Evolutionary conservation across 1,140 invertebrate species (phyloP).

Genomic region (Ceratosolen fusciceps): DNA sequence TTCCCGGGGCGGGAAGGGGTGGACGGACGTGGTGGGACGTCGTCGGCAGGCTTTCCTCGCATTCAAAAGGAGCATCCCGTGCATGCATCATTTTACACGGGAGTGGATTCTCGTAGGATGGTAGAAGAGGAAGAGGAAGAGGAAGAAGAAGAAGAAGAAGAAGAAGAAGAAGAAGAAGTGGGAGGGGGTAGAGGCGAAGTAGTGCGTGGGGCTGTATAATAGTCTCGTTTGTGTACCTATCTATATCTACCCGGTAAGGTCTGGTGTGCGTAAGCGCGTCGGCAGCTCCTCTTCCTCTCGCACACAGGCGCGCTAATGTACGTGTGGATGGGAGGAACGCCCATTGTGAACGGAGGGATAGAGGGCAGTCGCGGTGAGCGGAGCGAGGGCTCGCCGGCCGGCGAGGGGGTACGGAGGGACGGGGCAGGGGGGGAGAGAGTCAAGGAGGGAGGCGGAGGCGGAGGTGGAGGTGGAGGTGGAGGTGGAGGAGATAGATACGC

Average conservation of each 20-base stretch:
- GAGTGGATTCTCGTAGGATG: not conserved
- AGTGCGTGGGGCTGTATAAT: slow-evolving; percentile 28
- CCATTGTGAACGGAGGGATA: slow-evolving; percentile 25
- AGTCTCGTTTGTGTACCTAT: slow-evolving; percentile 34
- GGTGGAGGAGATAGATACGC: not conserved
- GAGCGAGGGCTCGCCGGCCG: not conserved
- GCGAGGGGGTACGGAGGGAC: too few species aligned
- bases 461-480: not conserved
- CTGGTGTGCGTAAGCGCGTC: slow-evolving; percentile 10
- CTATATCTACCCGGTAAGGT: not conserved
- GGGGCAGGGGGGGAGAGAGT: too few species aligned
- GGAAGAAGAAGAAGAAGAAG: not conserved
- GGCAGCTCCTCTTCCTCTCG: slow-evolving; percentile 15
- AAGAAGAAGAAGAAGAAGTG: not conserved
- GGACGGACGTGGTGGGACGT: not conserved
- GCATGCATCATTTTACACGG: not conserved
- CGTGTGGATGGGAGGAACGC: slow-evolving; percentile 27
- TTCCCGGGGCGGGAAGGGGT: not conserved
- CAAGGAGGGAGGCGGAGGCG: not conserved
- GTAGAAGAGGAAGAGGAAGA: not conserved
- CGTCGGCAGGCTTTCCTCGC: not conserved
- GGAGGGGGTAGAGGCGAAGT: not conserved
- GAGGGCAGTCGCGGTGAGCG: not conserved
- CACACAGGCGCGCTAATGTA: not conserved
- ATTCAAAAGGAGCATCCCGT: not conserved